A percentile compares a stretch with the other conserved stretches of the same genome.
These are phyloP conservation scores for Zonitis immaculata DNA, from an alignment of 2,888 invertebrate species.

Conservation along the genomic window DNA sequence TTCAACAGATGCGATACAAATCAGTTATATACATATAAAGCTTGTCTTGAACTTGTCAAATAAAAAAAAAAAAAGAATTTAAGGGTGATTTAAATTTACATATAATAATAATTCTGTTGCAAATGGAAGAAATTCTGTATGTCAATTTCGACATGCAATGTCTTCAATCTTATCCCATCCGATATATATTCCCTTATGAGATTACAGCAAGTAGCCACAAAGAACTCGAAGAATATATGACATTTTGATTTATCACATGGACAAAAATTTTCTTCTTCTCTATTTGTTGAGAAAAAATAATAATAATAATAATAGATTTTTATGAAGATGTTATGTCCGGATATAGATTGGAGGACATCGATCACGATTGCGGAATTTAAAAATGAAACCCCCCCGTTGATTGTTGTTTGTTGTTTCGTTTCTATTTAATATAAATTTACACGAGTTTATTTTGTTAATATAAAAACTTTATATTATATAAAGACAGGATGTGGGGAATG, in stretches of 20 bases:
- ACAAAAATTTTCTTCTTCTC: not conserved
- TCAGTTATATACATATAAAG: not conserved
- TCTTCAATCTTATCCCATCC: not conserved
- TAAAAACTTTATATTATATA: slow-evolving; percentile 6
- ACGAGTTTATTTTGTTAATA: slow-evolving; percentile 18
- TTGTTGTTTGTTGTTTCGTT: slow-evolving; percentile 1
- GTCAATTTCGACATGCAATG: not conserved
- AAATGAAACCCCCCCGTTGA: not conserved
- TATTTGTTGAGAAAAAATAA: not conserved
- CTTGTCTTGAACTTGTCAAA: not conserved
- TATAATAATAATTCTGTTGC: not conserved
- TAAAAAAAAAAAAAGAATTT: too few relatives aligned
- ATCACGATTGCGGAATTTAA: slow-evolving; percentile 3
- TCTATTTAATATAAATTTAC: slow-evolving; percentile 2
- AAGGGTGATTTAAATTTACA: not conserved
- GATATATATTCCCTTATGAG: not conserved
- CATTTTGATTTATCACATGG: slow-evolving; percentile 14
- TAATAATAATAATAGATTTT: slow-evolving; percentile 4
- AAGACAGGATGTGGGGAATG: slow-evolving; percentile 29
- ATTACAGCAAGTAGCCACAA: slow-evolving; percentile 6
- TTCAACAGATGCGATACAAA: slow-evolving; percentile 1
- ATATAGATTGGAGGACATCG: slow-evolving; percentile 1
- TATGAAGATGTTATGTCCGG: slow-evolving; percentile 1
- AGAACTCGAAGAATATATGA: slow-evolving; percentile 7
- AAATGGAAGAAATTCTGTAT: not conserved